Evolutionary conservation across 2,888 invertebrate genomes (phyloP), one percentile per base, ranked within the genome.

Genomic region (Bugula neritina): DNA sequence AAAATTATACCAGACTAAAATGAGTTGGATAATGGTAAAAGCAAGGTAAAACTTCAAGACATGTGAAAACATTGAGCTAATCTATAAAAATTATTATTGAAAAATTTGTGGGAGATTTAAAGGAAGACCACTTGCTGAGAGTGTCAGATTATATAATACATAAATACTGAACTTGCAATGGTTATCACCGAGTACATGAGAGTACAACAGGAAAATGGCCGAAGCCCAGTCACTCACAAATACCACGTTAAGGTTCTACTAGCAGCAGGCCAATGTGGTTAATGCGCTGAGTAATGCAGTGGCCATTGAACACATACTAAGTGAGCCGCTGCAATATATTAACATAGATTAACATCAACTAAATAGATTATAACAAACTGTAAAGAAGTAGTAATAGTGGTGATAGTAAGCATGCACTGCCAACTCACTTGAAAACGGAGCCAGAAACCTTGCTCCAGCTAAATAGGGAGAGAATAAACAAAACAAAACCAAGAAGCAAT

Each of bases 351-450:
- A 43, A 43, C 43, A 43, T 43, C 5, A 43, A 43, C 43, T 43
- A 43, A 63, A 27, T 63, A 13, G 63, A 63, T 63, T 63, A 63
- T 13, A 27, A 63, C 34, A 63, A 29, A 63, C 63, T 63, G 31
- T 34, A 63, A 63, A 10, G 31, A 27, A 29, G 27, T 63, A 34
- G 27, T 31, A 63, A 29, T 17, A 23, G 25, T 55, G 63, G 63
- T 29, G 34, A 10, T 27, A 63, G 21, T 63, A 63, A 63, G 63
- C 63, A 63, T 63, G 63, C 63, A 63, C 63, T 63, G 63, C 63
- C 31, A 63, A 63, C 63, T 63, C 63, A 63, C 63, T 63, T 63
- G 63, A 63, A 27, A 63, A 63, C n/a, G 63, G 63, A 5, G 63
- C 63, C 27, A 63, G 63, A 63, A 63, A 63, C 63, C 27, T 21